phyloP scores from a whole-genome alignment of 2,888 invertebrate species.

The Drosophila falleni region DNA sequence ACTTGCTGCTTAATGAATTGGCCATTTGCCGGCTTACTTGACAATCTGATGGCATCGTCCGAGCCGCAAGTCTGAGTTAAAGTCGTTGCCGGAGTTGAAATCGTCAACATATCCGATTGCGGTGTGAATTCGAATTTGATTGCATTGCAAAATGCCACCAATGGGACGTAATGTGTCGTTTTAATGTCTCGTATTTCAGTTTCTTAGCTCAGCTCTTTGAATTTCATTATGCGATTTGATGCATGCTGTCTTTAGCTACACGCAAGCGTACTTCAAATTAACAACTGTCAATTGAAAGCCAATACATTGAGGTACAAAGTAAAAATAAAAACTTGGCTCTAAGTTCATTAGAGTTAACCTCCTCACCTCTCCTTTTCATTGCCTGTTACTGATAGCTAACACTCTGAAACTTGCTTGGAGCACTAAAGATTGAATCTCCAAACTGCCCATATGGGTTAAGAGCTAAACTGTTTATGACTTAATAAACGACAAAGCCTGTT shows the following conservation, averaged over 20 bases:
- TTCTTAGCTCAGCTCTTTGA: constrained; percentile 47
- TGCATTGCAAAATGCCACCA: constrained; percentile 60
- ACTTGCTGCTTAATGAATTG: constrained; percentile 60
- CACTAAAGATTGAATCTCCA: constrained; percentile 12
- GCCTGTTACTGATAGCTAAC: constrained; percentile 14
- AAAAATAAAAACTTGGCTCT: constrained; percentile 20
- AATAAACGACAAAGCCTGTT: constrained; percentile 1
- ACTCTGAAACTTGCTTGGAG: constrained; percentile 12
- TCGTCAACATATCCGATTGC: constrained; percentile 58
- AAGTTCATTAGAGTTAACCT: constrained; percentile 44
- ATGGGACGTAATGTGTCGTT: constrained; percentile 64
- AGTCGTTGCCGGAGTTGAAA: constrained; percentile 8
- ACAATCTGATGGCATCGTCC: constrained; percentile 56
- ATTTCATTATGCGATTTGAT: constrained; percentile 55
- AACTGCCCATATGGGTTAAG: constrained; percentile 14
- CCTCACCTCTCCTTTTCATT: neutral
- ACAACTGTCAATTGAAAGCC: constrained; percentile 67
- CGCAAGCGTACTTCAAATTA: constrained; percentile 33
- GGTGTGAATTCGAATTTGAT: constrained; percentile 53
- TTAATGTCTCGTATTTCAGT: constrained; percentile 59
- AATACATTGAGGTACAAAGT: constrained; percentile 57
- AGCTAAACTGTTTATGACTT: constrained; percentile 12
- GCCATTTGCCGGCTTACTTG: constrained; percentile 48
- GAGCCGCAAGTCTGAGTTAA: constrained; percentile 3
- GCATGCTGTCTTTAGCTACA: constrained; percentile 35